These are phyloP conservation scores for Meiosimyza platycephala DNA, from an alignment of 2,888 invertebrate species.

Conservation along the genomic window DNA sequence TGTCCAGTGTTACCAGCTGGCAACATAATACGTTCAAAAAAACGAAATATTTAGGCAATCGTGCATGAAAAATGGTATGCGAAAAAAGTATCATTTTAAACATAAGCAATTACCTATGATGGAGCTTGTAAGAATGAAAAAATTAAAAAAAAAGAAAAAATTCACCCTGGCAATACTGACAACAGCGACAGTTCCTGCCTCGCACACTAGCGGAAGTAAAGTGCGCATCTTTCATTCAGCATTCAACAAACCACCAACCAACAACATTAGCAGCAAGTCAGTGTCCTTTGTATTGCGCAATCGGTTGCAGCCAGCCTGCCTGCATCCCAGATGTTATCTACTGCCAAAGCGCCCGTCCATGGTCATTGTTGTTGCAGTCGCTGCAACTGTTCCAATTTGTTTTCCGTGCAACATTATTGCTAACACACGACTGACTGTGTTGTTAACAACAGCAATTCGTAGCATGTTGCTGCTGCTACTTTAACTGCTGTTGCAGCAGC, in stretches of 20 bases:
- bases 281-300: conserved; percentile 24
- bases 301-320: background rate
- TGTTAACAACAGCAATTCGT: conserved; percentile 25
- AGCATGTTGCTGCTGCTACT: conserved; percentile 35
- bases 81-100: too few relatives aligned
- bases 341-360: background rate
- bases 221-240: background rate
- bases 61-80: too few relatives aligned
- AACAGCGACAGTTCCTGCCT: too few relatives aligned
- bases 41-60: too few relatives aligned
- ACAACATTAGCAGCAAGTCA: background rate
- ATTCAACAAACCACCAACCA: background rate
- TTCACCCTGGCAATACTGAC: too few relatives aligned
- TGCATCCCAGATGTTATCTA: conserved; percentile 20
- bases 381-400: conserved; percentile 60
- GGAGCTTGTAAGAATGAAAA: too few relatives aligned
- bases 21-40: too few relatives aligned
- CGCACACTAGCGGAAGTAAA: conserved; percentile 17
- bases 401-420: conserved; percentile 47
- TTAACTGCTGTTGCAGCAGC: conserved; percentile 39
- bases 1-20: background rate
- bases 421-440: conserved; percentile 48
- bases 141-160: too few relatives aligned
- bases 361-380: conserved; percentile 27
- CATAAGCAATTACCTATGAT: too few relatives aligned